phyloP scores from a whole-genome alignment of 53 echinoderm and acorn worm genomes.

The Arbacia lixula region DNA sequence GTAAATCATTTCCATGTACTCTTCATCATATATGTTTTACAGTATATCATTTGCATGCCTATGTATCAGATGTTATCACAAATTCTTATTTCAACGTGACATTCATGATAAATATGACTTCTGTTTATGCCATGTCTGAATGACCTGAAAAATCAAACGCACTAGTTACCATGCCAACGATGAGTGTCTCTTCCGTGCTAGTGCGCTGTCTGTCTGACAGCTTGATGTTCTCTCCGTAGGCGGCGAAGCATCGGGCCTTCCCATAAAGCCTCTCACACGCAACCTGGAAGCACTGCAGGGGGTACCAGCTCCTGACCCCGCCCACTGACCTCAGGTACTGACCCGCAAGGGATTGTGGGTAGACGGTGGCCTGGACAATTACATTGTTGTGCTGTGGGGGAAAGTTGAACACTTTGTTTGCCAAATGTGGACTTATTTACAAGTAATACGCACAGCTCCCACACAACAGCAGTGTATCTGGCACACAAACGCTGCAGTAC shows the following conservation, averaged over 20 bases:
- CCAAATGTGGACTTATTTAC: no score
- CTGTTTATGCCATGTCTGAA: not conserved
- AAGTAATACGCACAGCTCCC: no score
- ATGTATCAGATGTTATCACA: no score
- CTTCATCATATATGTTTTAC: no score
- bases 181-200: constrained; percentile 64
- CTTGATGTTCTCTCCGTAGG: constrained; percentile 54
- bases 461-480: no score
- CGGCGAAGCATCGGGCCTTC: constrained; percentile 67
- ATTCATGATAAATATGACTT: not conserved
- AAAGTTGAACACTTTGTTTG: no score
- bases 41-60: no score
- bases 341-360: constrained; percentile 82
- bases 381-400: constrained; percentile 83
- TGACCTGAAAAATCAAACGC: no score
- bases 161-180: constrained; percentile 89
- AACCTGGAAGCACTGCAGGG: constrained; percentile 81
- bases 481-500: no score
- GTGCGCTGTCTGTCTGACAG: constrained; percentile 2
- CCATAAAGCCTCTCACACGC: constrained; percentile 93
- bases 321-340: constrained; percentile 80
- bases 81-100: no score
- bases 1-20: no score
- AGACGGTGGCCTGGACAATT: constrained; percentile 73
- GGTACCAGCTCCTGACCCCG: constrained; percentile 82